Evolutionary conservation across 2,113 vertebrate genomes (phyloP).

Genomic region (Corapipo altera): DNA sequence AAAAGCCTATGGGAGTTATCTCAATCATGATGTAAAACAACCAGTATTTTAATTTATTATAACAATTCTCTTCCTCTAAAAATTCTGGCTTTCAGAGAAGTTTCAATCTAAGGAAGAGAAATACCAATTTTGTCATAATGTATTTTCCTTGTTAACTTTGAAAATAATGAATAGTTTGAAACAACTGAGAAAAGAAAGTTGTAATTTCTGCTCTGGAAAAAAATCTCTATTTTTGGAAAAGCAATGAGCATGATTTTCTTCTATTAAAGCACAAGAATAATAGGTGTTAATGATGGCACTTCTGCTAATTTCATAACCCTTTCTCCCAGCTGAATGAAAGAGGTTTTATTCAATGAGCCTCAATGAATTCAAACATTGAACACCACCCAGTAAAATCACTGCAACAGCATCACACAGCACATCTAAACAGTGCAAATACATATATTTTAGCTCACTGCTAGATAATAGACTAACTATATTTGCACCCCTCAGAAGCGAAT

Average conservation of each 20-base stretch:
- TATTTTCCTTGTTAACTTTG: not conserved
- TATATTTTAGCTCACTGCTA: not conserved
- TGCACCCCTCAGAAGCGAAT: not conserved
- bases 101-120: not conserved
- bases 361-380: not conserved
- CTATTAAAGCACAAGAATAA: not conserved
- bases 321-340: not conserved
- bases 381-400: not conserved
- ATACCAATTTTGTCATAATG: not conserved
- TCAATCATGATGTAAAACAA: not conserved
- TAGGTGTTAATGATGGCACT: slow-evolving; percentile 20
- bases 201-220: not conserved
- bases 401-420: not conserved
- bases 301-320: slow-evolving; percentile 20
- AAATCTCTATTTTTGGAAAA: not conserved
- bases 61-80: not conserved
- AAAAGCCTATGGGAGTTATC: not conserved
- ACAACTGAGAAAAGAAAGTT: not conserved
- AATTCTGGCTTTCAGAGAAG: not conserved
- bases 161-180: not conserved
- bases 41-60: not conserved
- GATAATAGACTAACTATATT: not conserved
- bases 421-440: not conserved
- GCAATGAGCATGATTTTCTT: not conserved
- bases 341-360: not conserved